Percentiles rank a stretch among this genome's conserved stretches.
Conservation (phyloP, 2,113 vertebrate species). For the Strix aluco region DNA sequence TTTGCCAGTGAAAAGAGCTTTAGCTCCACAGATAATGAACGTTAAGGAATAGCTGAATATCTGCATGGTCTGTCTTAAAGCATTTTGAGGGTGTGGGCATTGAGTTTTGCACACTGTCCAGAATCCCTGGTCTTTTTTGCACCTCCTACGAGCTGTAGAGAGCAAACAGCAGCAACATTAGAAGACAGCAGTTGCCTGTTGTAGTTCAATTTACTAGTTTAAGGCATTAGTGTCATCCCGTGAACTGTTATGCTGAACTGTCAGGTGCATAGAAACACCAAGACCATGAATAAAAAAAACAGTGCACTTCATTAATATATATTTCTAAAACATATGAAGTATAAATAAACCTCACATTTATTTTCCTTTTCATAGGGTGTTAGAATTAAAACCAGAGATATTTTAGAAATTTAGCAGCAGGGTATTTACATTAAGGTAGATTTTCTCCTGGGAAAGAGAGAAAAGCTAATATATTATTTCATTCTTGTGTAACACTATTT, state of each 20-base stretch:
- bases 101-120: not conserved
- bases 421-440: not conserved
- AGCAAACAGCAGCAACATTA: not conserved
- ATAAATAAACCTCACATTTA: not conserved
- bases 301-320: not conserved
- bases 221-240: not conserved
- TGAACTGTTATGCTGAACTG: not conserved
- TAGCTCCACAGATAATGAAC: accelerated
- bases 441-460: not conserved
- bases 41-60: not conserved
- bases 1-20: accelerated
- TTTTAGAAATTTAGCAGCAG: not conserved
- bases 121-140: not conserved
- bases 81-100: accelerated
- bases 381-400: not conserved
- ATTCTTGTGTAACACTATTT: not conserved
- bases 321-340: not conserved
- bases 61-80: not conserved
- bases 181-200: not conserved
- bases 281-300: not conserved
- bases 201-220: not conserved
- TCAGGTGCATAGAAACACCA: not conserved
- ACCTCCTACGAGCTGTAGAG: not conserved
- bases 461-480: not conserved
- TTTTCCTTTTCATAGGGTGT: not conserved